Evolutionary conservation across 1,140 invertebrate species (phyloP).

Genomic region (Riptortus pedestris): DNA sequence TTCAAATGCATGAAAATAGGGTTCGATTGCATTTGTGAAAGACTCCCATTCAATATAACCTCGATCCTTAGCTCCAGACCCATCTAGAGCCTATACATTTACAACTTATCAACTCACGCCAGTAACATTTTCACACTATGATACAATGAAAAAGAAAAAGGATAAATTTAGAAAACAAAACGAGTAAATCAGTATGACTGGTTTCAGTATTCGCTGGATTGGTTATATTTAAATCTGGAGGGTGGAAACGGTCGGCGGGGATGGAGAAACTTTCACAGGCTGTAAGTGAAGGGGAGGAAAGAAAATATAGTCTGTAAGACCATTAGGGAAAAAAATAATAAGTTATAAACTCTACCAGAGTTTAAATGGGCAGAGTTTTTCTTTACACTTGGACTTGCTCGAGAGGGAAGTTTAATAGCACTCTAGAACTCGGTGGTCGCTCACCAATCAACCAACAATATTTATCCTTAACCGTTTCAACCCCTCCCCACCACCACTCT

Average conservation of each 20-base stretch:
- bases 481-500: neutral
- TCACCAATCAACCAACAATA: conserved; percentile 10
- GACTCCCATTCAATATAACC: too few relatives aligned
- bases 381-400: conserved; percentile 13
- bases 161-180: too few relatives aligned
- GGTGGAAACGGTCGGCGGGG: neutral
- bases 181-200: too few relatives aligned
- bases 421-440: neutral
- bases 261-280: conserved; percentile 8
- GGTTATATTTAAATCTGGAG: too few relatives aligned
- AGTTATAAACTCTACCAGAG: conserved; percentile 10
- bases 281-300: conserved; percentile 7
- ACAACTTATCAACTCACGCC: too few relatives aligned
- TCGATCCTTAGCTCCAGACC: too few relatives aligned
- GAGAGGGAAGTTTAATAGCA: conserved; percentile 3
- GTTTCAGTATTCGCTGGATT: too few relatives aligned
- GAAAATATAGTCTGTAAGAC: conserved; percentile 15
- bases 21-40: too few relatives aligned
- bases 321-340: conserved; percentile 18
- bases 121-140: too few relatives aligned
- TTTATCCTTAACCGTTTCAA: neutral
- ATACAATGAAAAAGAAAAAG: too few relatives aligned
- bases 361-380: conserved; percentile 18
- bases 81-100: too few relatives aligned
- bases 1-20: too few relatives aligned